Evolutionary conservation across 2,797 vertebrate species (phyloP).

Genomic region (Hylomyscus alleni): DNA sequence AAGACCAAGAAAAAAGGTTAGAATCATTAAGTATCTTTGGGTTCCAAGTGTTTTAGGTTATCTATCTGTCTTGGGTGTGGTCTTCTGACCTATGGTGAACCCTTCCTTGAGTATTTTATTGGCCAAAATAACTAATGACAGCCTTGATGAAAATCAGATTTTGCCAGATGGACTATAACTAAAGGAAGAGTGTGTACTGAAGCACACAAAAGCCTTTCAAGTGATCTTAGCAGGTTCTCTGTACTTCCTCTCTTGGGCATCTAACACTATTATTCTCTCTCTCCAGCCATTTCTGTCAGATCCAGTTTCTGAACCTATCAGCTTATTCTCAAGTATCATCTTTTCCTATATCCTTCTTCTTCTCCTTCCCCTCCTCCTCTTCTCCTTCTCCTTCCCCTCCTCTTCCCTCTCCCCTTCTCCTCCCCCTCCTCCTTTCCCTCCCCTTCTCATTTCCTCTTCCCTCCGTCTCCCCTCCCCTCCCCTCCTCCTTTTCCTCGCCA

Average conservation of each 20-base stretch:
- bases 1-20: not conserved
- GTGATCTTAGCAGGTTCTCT: not conserved
- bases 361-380: rapidly evolving
- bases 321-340: not conserved
- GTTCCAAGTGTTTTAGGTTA: not conserved
- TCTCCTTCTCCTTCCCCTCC: no score
- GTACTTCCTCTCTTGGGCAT: not conserved
- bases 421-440: no score
- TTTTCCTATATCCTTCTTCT: not conserved
- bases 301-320: not conserved
- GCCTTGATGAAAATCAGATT: not conserved
- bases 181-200: not conserved
- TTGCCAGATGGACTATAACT: not conserved
- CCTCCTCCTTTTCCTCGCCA: no score
- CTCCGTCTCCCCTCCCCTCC: rapidly evolving
- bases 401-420: rapidly evolving
- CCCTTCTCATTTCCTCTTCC: no score
- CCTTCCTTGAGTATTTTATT: not conserved
- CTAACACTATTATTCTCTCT: not conserved
- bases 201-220: not conserved
- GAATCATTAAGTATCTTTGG: not conserved
- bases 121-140: not conserved
- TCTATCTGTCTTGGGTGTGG: not conserved
- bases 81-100: not conserved
- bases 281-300: not conserved